phyloP scores from a whole-genome alignment of 2,797 vertebrate genomes.

The Mormyrops boulengeri region DNA sequence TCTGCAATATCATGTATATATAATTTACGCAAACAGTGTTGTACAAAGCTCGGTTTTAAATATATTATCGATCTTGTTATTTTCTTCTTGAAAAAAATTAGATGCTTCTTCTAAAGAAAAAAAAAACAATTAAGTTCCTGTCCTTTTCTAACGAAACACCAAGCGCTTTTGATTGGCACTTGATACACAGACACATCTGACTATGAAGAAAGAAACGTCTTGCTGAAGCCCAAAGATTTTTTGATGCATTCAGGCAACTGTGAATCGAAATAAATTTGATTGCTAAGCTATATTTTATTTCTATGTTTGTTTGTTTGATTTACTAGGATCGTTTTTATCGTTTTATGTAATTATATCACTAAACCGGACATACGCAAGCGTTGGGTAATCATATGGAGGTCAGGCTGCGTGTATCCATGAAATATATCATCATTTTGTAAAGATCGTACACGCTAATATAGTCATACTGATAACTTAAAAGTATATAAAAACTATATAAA shows the following conservation, averaged over 20 bases:
- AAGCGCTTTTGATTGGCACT: slow-evolving; percentile 65
- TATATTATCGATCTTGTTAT: slow-evolving; percentile 47
- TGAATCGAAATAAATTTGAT: slow-evolving; percentile 87
- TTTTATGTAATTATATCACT: slow-evolving; percentile 32
- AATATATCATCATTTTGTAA: slow-evolving; percentile 52
- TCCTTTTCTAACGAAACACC: slow-evolving; percentile 39
- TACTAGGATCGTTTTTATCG: slow-evolving; percentile 44
- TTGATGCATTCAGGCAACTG: slow-evolving; percentile 98
- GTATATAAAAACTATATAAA: slow-evolving; percentile 16
- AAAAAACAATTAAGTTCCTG: slow-evolving; percentile 51
- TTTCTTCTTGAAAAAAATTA: slow-evolving; percentile 52
- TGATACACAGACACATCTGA: slow-evolving; percentile 64
- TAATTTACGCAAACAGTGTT: slow-evolving; percentile 71
- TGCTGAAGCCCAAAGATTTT: slow-evolving; percentile 98
- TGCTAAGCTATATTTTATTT: slow-evolving; percentile 69
- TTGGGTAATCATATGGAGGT: slow-evolving; percentile 35
- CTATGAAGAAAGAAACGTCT: slow-evolving; percentile 65
- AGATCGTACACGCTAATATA: slow-evolving; percentile 10
- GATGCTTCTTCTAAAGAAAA: slow-evolving; percentile 54
- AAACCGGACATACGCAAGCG: slow-evolving; percentile 38
- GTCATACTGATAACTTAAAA: not conserved
- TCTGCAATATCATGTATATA: slow-evolving; percentile 90
- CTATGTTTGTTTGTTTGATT: slow-evolving; percentile 51
- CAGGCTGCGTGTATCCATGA: slow-evolving; percentile 38
- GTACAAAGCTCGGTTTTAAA: slow-evolving; percentile 72